Evolutionary conservation across 2,797 vertebrate genomes (phyloP), one percentile per base, ranked within the genome.

Genomic region (Tenualosa thibaudeaui): DNA sequence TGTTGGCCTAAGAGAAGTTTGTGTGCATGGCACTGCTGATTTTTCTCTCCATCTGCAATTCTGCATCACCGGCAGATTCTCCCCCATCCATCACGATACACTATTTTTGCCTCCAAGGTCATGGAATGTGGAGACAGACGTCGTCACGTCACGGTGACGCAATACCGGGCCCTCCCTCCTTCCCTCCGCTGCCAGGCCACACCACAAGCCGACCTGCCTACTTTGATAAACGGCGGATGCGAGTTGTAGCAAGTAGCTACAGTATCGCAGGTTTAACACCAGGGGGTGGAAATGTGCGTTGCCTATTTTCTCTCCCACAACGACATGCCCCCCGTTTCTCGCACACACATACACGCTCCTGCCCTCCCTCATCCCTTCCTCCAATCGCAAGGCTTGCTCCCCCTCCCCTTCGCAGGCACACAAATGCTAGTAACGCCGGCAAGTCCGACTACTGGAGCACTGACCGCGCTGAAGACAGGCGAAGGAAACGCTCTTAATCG

Each of bases 81-180:
- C 26, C 31, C 31, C 68, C 13, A 75, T 75, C 68, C 31, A 75
- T 75, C 68, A 75, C 68, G 31, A 3, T 15, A 75, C 90, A 75
- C 87, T 91, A 89, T 92, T 90, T 92, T 82, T 81, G 87, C 87
- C 43, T 85, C 91, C 93, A 95, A 96, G 95, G 95, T 94, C 94
- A 92, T n/a, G 3, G 81, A 85, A 90, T 90, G 87, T 87, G 83
- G 86, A 81, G 60, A 65, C 88, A 3, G 46, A 46, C 46, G 46
- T 46, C 46, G 46, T 46, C 7, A 51, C 92, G 92, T 94, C 93
- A 93, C 68, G 65, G 85, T 92, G 91, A 92, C 93, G 93, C 84
- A 56, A 62, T 31, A 49, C 75, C 51, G 82, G 81, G 51, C 22
- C 84, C 85, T 84, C 86, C 87, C 37, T 31, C 31, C 31, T 31